Evolutionary conservation across 2,797 vertebrate species (phyloP).

Genomic region (Syngnathus rostellatus): DNA sequence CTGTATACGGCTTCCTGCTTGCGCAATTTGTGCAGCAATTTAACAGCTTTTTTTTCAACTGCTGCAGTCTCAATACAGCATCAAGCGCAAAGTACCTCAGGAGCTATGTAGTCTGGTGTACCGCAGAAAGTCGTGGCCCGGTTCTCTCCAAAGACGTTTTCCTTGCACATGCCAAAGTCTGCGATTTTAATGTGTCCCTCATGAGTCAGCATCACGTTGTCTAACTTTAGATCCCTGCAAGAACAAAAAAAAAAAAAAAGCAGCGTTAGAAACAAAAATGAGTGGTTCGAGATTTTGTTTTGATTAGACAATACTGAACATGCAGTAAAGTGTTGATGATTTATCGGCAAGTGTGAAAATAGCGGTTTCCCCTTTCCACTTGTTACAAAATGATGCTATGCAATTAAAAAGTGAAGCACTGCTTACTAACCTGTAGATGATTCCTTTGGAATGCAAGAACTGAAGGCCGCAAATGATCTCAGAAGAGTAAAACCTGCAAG

Average conservation of each 20-base stretch:
- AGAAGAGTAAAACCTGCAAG: slow-evolving; percentile 87
- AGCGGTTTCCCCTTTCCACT: neutral
- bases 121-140: slow-evolving; percentile 94
- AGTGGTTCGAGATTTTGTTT: neutral
- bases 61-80: neutral
- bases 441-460: slow-evolving; percentile 91
- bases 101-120: slow-evolving; percentile 96
- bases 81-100: slow-evolving; percentile 72
- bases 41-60: neutral
- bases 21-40: neutral
- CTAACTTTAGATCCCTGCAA: slow-evolving; percentile 71
- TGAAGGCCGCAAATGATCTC: slow-evolving; percentile 94
- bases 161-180: slow-evolving; percentile 99
- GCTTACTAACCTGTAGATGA: slow-evolving; percentile 89
- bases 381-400: neutral
- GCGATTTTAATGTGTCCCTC: slow-evolving; percentile 85
- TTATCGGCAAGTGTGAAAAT: neutral
- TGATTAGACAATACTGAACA: neutral
- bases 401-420: neutral
- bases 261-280: neutral
- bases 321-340: neutral
- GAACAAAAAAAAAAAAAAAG: neutral
- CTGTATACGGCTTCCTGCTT: neutral
- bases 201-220: slow-evolving; percentile 74
- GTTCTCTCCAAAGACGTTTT: slow-evolving; percentile 83